Percentiles rank a stretch among this genome's conserved stretches.
These are phyloP conservation scores for Eira barbara DNA, from an alignment of 2,113 vertebrate species.

Conservation along the genomic window DNA sequence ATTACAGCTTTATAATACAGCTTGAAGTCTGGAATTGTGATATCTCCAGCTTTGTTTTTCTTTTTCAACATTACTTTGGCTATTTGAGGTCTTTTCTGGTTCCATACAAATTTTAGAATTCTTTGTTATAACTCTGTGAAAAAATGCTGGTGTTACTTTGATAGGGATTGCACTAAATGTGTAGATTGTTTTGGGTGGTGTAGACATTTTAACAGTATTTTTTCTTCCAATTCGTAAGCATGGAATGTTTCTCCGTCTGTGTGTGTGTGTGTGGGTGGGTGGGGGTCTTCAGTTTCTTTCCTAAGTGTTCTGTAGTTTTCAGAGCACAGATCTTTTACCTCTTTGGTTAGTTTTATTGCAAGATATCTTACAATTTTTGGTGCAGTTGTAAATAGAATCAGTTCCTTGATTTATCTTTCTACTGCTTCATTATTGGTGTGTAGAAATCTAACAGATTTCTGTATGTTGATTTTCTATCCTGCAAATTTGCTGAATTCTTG, in stretches of 20 bases:
- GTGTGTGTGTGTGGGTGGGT: fast-evolving
- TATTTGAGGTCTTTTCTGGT: neutral
- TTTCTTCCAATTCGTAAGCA: neutral
- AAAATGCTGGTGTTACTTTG: neutral
- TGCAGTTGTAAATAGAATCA: too few species aligned
- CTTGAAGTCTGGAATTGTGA: neutral
- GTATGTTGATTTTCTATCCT: too few species aligned
- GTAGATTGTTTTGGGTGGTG: neutral
- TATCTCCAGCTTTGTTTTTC: neutral
- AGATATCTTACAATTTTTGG: too few species aligned
- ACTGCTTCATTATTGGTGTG: too few species aligned
- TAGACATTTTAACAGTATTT: neutral
- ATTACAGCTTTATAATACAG: neutral
- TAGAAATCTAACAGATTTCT: too few species aligned
- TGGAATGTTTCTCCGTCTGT: neutral
- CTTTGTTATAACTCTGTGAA: neutral
- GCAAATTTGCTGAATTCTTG: too few species aligned
- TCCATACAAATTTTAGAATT: neutral
- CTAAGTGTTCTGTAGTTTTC: neutral
- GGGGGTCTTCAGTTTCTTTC: neutral
- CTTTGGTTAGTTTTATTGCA: too few species aligned
- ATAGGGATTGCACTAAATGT: neutral
- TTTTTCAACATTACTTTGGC: neutral
- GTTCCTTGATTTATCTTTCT: too few species aligned
- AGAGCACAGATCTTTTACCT: too few species aligned